Evolutionary conservation across 2,888 invertebrate genomes (phyloP).

Genomic region (Caenorhabditis sinica): DNA sequence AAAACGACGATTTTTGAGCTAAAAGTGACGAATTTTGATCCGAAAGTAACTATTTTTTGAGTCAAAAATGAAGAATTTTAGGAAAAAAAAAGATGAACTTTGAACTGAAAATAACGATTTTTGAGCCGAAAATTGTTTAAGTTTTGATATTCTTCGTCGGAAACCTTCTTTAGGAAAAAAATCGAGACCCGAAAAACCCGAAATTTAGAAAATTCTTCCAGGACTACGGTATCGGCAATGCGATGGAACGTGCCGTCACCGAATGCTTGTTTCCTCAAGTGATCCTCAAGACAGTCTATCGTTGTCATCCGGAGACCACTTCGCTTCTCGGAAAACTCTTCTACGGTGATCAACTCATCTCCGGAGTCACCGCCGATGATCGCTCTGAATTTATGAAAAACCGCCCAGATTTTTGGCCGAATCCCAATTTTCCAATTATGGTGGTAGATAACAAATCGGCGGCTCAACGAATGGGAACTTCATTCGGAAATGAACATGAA

Average conservation of each 20-base stretch:
- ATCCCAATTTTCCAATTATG: slow-evolving; percentile 24
- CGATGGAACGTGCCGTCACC: slow-evolving; percentile 24
- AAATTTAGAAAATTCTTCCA: not conserved
- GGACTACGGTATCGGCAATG: slow-evolving; percentile 43
- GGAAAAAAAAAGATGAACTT: too few species aligned
- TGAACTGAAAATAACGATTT: too few species aligned
- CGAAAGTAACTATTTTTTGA: too few species aligned
- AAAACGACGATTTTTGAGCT: too few species aligned
- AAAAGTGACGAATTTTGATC: too few species aligned
- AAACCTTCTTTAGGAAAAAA: too few species aligned
- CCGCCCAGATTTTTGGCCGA: slow-evolving; percentile 31
- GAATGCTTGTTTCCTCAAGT: slow-evolving; percentile 27
- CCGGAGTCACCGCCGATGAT: not conserved
- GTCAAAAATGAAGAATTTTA: too few species aligned
- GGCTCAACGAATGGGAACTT: slow-evolving; percentile 20
- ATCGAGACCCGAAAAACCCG: too few species aligned
- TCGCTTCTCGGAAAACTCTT: slow-evolving; percentile 30
- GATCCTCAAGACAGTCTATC: slow-evolving; percentile 19
- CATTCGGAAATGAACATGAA: slow-evolving; percentile 7
- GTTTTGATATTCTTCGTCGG: too few species aligned
- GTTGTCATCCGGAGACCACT: slow-evolving; percentile 35
- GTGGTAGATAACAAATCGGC: slow-evolving; percentile 15
- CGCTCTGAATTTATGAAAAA: slow-evolving; percentile 19
- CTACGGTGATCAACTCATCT: slow-evolving; percentile 14
- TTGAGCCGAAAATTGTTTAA: too few species aligned